Base-by-base conservation (phyloP, 2,888 invertebrate species). In the Saturnia pavonia region DNA sequence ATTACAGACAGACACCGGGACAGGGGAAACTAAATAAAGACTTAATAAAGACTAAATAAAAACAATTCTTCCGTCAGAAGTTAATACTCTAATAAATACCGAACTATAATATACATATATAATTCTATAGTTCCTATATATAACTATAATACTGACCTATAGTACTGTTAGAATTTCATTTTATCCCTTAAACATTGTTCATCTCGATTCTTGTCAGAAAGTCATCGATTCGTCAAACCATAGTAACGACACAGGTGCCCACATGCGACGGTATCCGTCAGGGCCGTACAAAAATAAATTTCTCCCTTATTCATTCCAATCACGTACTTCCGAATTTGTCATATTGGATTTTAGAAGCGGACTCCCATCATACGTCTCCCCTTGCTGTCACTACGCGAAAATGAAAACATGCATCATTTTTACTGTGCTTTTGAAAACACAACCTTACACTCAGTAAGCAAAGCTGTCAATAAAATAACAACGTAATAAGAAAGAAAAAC, bases 301-400 rank as follows among this genome's bases (percentile, higher is more conserved):
- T 87, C 74, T 82, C 82, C 85, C 83, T 78, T 85, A 86, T 84
- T 89, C 88, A 94, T 93, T 93, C 93, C 89, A 90, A 91, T 92
- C 93, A 94, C 93, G 93, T 93, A 88, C 87, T 88, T 86, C 88
- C 90, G 90, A 94, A 94, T 93, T 94, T 94, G 93, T 93, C 93
- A 94, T 94, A 94, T 94, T 94, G 93, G 93, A 94, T 93, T 93
- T 92, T 88, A 87, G 84, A 88, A 82, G 88, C 85, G 84, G 82
- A 80, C 84, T 86, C 88, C 89, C 88, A 85, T 90, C 91, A 92
- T 89, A 88, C 90, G 85, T 88, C 87, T 83, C 86, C 89, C 86
- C 84, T 85, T 84, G 86, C 88, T 93, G 92, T 92, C 93, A 91
- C 82, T 82, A 83, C 83, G 89, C 80, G 88, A 88, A 92, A 93